Evolutionary conservation across 2,888 invertebrate species (phyloP), one percentile per base, ranked within the genome.

Genomic region (Nymphalis c-album): DNA sequence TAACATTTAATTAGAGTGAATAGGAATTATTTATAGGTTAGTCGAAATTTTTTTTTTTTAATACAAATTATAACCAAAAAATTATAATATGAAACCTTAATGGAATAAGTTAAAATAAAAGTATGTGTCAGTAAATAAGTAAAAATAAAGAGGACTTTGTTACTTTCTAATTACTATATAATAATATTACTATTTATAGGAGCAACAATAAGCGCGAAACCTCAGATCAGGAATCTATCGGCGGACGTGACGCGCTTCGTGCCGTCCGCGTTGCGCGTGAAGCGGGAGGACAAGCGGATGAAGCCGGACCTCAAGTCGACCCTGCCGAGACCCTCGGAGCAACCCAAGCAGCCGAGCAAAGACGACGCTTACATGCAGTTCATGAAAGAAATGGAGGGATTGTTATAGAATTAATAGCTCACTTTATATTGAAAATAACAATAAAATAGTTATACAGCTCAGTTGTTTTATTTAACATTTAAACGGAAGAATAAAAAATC

Each of bases 291-390:
- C 80, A 95, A 94, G 77, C 94, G 95, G 75, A 87, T 85, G 0
- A 94, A 93, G 76, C 93, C 94, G 17, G 93, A 92, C 53, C 81
- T 88, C 61, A 93, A 93, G 70, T 89, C 94, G 2, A 88, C 93
- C 18, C 85, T 94, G 20, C 85, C 93, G 18, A 89, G 94, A 71
- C 93, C 93, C 51, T 90, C 92, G 1, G 94, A 93, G 53, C 75
- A 88, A 18, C 89, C 90, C 2, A 92, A 93, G 68, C 92, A 90
- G 4, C 94, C 94, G 0, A 98, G 97, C 68, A 99, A 99, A 85
- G 99, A 99, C 83, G 99, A 99, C 83, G 99, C 99, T 16, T 99
- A 99, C 81, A 96, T 98, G 93, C 97, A 98, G 86, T 99, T 99
- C 85, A 99, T 99, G 98, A 96, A 96, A 85, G 99, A 99, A 92